A percentile compares a stretch with the other conserved stretches of the same genome.
phyloP scores from a whole-genome alignment of 30 jellyfish, hydroid and myxozoan genomes.

The Phacellophora camtschatica region DNA sequence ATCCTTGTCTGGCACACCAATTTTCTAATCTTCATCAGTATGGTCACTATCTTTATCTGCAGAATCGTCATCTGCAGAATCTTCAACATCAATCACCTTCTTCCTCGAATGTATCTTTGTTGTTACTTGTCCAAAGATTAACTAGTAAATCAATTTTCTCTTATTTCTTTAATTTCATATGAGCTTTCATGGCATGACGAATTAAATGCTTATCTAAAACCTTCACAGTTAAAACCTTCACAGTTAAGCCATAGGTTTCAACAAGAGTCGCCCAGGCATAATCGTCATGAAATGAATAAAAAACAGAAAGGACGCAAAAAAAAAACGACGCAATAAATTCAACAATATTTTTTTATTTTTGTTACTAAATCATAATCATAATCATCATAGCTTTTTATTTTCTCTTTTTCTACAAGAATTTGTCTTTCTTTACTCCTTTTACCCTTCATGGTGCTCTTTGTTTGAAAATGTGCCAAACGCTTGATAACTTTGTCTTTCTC shows the following conservation, averaged over 20 bases:
- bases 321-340: no score
- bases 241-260: background rate
- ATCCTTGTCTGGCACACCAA: no score
- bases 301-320: no score
- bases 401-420: background rate
- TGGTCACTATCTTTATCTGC: conserved; percentile 4
- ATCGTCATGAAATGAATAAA: no score
- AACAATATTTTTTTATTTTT: no score
- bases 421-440: background rate
- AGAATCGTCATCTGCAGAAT: background rate
- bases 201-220: conserved; percentile 14
- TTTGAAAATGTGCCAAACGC: conserved; percentile 2
- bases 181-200: background rate
- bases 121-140: background rate
- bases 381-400: background rate
- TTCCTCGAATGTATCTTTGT: background rate
- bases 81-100: conserved; percentile 2
- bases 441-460: background rate
- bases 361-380: no score
- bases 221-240: conserved; percentile 10
- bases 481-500: background rate
- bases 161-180: background rate
- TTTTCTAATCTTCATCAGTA: background rate
- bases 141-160: background rate
- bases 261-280: background rate